Evolutionary conservation across 2,113 vertebrate species (phyloP).

Genomic region (Uropsilus gracilis): DNA sequence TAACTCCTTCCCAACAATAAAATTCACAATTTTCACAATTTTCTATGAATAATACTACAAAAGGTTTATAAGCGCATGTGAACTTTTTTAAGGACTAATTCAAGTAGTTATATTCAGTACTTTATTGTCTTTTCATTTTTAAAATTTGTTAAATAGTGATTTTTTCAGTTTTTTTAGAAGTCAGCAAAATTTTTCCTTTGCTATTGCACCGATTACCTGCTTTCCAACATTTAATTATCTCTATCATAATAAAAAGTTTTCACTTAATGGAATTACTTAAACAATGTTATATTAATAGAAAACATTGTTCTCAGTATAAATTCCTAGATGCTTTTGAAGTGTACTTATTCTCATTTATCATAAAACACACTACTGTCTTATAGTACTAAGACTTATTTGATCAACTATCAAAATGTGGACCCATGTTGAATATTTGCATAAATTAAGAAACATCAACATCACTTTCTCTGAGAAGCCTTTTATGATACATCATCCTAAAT

Average conservation of each 20-base stretch:
- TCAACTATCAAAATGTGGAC: neutral
- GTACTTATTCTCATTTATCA: neutral
- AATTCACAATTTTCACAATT: constrained; percentile 49
- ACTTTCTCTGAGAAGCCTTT: neutral
- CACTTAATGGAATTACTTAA: constrained; percentile 35
- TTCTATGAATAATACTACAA: neutral
- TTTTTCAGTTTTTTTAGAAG: constrained; percentile 62
- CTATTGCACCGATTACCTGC: constrained; percentile 33
- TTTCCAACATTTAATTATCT: constrained; percentile 57
- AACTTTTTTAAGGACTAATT: constrained; percentile 46
- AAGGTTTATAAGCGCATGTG: constrained; percentile 25
- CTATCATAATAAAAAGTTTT: constrained; percentile 51
- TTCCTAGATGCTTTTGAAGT: neutral
- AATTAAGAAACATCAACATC: constrained; percentile 16
- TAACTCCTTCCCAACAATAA: constrained; percentile 34
- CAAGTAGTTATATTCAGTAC: constrained; percentile 47
- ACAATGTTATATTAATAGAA: constrained; percentile 53
- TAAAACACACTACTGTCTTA: neutral
- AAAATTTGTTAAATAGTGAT: constrained; percentile 46
- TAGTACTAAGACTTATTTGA: neutral
- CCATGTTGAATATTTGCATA: neutral
- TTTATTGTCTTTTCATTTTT: constrained; percentile 49
- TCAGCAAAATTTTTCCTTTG: constrained; percentile 42
- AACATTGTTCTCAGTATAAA: constrained; percentile 32
- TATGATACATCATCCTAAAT: neutral